Base-by-base conservation (phyloP, 2,797 vertebrate genomes). In the Chiloscyllium punctatum region DNA sequence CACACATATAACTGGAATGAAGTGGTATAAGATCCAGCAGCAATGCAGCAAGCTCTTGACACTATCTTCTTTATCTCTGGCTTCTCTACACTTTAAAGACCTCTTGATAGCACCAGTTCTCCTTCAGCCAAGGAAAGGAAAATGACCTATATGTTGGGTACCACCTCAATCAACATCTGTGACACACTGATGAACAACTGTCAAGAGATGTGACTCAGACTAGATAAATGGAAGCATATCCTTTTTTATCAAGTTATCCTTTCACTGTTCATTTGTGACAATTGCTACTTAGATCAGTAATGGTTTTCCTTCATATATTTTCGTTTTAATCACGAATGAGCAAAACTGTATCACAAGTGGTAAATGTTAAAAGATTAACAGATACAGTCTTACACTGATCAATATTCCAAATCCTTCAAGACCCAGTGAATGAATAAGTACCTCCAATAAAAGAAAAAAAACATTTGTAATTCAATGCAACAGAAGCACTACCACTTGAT, bases 141-240 rank as follows among this genome's bases (percentile, higher is more conserved):
- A 62, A 74, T 33, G 2, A 77, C 71, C 48, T 30, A 72, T 72
- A 16, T 25, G 62, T 37, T 92, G n/a, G 82, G 62, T 21, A 69
- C 42, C 90, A 21, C 94, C 48, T 95, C 94, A 77, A 53, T 57
- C 94, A 95, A 8, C 30, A 95, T 95, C 18, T 95, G 30, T 95
- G 94, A 51, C 71, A 95, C 25, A 1, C 51, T 23, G 48, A 57
- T 77, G 42, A 74, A 21, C 48, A 94, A 16, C 23, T 30, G 8
- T 15, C 13, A 72, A 51, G 69, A 33, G 48, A 53, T 71, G 25
- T 91, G 88, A 30, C 33, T 91, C 62, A 68, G 62, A 68, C n/a
- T 37, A 1, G 16, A n/a, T 1, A 21, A 18, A n/a, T 0, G 5
- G 94, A 74, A 16, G 42, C 42, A 72, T 53, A 33, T 57, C 21